phyloP scores from a whole-genome alignment of 2,113 vertebrate species.

The Tragulus kanchil region DNA sequence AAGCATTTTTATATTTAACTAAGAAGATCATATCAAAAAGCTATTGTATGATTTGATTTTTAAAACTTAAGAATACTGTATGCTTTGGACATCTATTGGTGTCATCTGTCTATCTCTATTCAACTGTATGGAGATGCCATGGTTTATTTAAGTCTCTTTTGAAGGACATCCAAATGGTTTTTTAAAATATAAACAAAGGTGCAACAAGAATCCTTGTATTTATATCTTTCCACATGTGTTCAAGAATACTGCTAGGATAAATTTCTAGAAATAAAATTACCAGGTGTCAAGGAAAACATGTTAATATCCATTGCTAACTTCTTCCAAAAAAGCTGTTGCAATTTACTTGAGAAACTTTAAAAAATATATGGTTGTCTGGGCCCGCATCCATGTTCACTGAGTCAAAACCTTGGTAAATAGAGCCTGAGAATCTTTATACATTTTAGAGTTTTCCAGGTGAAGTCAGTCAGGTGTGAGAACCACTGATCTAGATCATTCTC shows the following conservation, averaged over 20 bases:
- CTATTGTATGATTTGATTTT: neutral
- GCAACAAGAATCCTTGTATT: neutral
- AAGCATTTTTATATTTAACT: neutral
- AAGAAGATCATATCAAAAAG: neutral
- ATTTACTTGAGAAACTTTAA: neutral
- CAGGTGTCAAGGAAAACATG: neutral
- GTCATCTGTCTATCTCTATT: neutral
- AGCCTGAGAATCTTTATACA: neutral
- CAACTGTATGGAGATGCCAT: neutral
- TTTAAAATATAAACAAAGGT: constrained; percentile 25
- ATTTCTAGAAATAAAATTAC: neutral
- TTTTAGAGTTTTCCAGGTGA: neutral
- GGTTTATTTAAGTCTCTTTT: neutral
- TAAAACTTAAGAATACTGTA: constrained; percentile 1
- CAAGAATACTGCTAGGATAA: neutral
- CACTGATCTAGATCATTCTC: neutral
- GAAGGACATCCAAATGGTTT: neutral
- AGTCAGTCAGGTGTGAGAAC: neutral
- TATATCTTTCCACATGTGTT: neutral
- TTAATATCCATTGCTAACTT: neutral
- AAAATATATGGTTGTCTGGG: neutral
- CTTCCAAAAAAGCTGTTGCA: neutral
- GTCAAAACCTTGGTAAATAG: neutral
- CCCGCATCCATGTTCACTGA: neutral
- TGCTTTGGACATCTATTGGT: neutral